Base-by-base conservation (phyloP, 2,888 invertebrate genomes). In the Catonia carolina region DNA sequence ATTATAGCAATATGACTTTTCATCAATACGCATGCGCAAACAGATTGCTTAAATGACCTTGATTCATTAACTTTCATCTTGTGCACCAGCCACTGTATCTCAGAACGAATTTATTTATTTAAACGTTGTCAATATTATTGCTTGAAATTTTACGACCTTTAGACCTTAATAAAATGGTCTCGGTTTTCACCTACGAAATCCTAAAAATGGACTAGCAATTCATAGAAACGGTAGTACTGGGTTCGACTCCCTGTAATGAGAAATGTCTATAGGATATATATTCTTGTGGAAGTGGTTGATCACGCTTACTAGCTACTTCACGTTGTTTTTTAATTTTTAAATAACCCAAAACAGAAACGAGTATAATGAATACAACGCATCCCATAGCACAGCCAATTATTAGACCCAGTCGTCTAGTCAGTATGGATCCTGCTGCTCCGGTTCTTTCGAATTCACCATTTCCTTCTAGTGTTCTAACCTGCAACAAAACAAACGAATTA, bases 311-410 rank as follows among this genome's bases (percentile, higher is more conserved):
- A 1, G 45, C 45, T 18, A 45, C 82, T 61, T 64, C 60, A n/a
- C 67, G 56, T 53, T 67, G 65, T 53, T 67, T 67, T 57, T 64
- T 67, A 49, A 89, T 80, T 73, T 92, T 90, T 61, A 90, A 81
- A 70, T 89, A 90, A 22, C 88, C 89, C 62, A 91, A 77, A 45
- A 86, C 83, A n/a, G 89, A 87, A 55, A 90, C 86, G 67, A 91
- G 77, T 22, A 89, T 83, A 53, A 92, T 80, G 69, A 92, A 90
- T 50, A 92, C 88, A 60, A 90, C 80, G 68, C 89, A 86, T 53
- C 90, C 90, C 77, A 92, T 82, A 69, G 87, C 88, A 70, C 89
- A 86, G 52, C 91, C 91, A 55, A 92, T 85, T 66, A 91, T 89
- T 63, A 92, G 79, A 27, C 91, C 90, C 56, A 92, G 77, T 63